Evolutionary conservation across 2,113 vertebrate genomes (phyloP).

Genomic region (Callipepla squamata): DNA sequence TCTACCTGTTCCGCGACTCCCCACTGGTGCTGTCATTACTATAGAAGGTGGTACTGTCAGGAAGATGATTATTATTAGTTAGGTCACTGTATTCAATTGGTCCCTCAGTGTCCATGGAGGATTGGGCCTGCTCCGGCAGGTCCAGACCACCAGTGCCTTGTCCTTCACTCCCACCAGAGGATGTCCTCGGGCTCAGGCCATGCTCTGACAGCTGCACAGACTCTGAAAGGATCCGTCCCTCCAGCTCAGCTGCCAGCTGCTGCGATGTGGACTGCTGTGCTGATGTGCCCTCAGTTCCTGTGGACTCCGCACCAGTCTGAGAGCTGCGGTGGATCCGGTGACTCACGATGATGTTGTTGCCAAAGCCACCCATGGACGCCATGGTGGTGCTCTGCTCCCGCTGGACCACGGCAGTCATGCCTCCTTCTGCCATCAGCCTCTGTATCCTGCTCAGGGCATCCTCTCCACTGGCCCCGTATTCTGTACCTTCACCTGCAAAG

Average conservation of each 20-base stretch:
- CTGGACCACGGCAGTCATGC: constrained; percentile 98
- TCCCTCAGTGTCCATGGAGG: constrained; percentile 77
- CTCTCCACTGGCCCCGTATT: constrained; percentile 81
- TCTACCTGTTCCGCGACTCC: constrained; percentile 83
- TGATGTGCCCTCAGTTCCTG: constrained; percentile 56
- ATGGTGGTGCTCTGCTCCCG: constrained; percentile 98
- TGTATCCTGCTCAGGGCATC: constrained; percentile 94
- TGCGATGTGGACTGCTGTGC: constrained; percentile 73
- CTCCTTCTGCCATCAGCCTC: constrained; percentile 94
- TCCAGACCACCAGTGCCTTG: constrained; percentile 57
- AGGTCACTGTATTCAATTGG: constrained; percentile 76
- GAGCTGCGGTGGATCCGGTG: constrained; percentile 97
- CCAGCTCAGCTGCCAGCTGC: constrained; percentile 73
- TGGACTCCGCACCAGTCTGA: constrained; percentile 85
- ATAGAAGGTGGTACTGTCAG: constrained; percentile 71
- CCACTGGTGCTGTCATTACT: constrained; percentile 73
- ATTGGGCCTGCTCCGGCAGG: constrained; percentile 64
- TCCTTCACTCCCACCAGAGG: constrained; percentile 66
- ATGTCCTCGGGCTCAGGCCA: constrained; percentile 71
- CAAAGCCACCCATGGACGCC: constrained; percentile 98
- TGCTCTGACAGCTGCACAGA: constrained; percentile 70
- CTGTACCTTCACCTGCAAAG: constrained; percentile 83
- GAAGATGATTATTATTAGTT: constrained; percentile 75
- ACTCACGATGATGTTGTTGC: constrained; percentile 98
- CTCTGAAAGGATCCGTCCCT: constrained; percentile 60